Evolutionary conservation across 1,140 invertebrate genomes (phyloP).

Genomic region (Papilio polytes): DNA sequence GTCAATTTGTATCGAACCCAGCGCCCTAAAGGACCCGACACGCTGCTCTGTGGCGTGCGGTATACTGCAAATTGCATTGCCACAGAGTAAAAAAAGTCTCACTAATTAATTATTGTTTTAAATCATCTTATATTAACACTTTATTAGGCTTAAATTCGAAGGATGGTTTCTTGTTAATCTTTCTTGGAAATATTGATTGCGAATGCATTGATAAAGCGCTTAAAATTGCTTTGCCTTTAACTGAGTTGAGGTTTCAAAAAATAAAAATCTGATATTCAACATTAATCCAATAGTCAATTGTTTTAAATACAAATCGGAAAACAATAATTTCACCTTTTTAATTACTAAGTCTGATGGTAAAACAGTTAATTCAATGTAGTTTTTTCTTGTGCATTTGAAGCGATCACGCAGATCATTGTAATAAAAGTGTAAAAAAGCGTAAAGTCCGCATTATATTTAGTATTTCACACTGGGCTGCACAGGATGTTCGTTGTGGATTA

Average conservation of each 20-base stretch:
- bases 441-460: slow-evolving; percentile 9
- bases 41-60: slow-evolving; percentile 62
- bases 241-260: not conserved
- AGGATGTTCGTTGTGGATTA: slow-evolving; percentile 12
- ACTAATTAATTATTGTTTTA: not conserved
- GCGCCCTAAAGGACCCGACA: slow-evolving; percentile 51
- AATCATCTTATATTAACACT: slow-evolving; percentile 19
- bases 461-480: slow-evolving; percentile 24
- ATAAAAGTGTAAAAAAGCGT: not conserved
- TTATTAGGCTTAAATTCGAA: not conserved
- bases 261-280: not conserved
- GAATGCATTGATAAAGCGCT: slow-evolving; percentile 12
- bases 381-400: not conserved
- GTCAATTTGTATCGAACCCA: slow-evolving; percentile 60
- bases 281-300: not conserved
- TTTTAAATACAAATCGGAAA: not conserved
- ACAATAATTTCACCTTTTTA: not conserved
- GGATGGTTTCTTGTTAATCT: slow-evolving; percentile 15
- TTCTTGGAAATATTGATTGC: not conserved
- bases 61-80: slow-evolving; percentile 56
- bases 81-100: slow-evolving; percentile 43
- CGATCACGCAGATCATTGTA: slow-evolving; percentile 26
- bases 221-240: not conserved
- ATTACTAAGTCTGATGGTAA: not conserved
- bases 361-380: not conserved